Evolutionary conservation across 1,140 invertebrate genomes (phyloP).

Genomic region (Lordiphosa collinella): DNA sequence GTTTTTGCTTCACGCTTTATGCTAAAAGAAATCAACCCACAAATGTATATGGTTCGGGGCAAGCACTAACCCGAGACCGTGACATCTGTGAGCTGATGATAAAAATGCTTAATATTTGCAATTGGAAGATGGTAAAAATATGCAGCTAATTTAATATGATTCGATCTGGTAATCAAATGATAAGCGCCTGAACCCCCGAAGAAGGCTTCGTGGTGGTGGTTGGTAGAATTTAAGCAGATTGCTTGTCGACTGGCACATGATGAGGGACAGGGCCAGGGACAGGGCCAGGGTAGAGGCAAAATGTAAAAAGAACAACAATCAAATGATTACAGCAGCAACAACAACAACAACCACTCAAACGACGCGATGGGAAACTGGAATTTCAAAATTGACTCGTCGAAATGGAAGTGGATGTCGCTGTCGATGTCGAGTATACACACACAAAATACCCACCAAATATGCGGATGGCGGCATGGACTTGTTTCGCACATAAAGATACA

Average conservation of each 20-base stretch:
- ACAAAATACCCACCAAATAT: slow-evolving; percentile 8
- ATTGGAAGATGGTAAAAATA: slow-evolving; percentile 24
- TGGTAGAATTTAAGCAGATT: not conserved
- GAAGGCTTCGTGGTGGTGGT: slow-evolving; percentile 1
- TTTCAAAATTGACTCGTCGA: slow-evolving; percentile 66
- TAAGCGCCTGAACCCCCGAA: slow-evolving; percentile 42
- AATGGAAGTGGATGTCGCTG: slow-evolving; percentile 8
- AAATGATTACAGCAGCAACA: slow-evolving; percentile 54
- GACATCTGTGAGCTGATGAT: slow-evolving; percentile 37
- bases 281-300: slow-evolving; percentile 20
- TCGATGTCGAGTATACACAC: slow-evolving; percentile 11
- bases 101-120: slow-evolving; percentile 25
- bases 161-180: slow-evolving; percentile 72
- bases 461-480: slow-evolving; percentile 41
- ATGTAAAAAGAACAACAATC: slow-evolving; percentile 72
- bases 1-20: no score
- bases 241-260: slow-evolving; percentile 1
- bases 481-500: slow-evolving; percentile 76
- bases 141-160: slow-evolving; percentile 70
- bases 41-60: not conserved
- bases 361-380: slow-evolving; percentile 59
- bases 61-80: slow-evolving; percentile 2
- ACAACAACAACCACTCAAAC: slow-evolving; percentile 26
- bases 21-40: no score
- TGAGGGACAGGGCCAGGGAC: slow-evolving; percentile 17